Evolutionary conservation across 2,113 vertebrate species (phyloP).

Genomic region (Sinocyclocheilus maitianheensis): DNA sequence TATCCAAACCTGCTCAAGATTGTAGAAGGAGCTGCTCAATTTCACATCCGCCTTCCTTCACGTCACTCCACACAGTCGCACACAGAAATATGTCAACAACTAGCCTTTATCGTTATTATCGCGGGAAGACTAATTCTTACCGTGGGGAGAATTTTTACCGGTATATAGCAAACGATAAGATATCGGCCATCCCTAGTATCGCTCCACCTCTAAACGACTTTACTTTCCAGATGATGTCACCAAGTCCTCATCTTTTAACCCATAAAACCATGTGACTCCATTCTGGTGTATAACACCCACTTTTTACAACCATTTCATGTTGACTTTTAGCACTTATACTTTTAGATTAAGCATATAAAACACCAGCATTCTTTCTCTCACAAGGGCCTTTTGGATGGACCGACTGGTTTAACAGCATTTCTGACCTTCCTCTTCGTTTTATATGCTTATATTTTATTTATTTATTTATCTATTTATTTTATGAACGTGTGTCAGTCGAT

Average conservation of each 20-base stretch:
- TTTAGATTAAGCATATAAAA: slow-evolving; percentile 12
- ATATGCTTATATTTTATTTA: slow-evolving; percentile 11
- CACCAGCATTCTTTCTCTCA: not conserved
- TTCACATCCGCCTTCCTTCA: no score
- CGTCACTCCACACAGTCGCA: no score
- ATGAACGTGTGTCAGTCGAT: not conserved
- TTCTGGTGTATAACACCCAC: not conserved
- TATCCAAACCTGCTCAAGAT: no score
- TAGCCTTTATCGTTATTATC: no score
- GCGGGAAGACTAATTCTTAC: no score
- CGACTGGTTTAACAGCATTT: not conserved
- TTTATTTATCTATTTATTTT: not conserved
- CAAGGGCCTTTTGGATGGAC: not conserved
- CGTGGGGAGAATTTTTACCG: no score
- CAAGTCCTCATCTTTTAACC: not conserved
- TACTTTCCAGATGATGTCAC: not conserved
- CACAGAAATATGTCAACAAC: no score
- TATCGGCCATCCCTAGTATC: not conserved
- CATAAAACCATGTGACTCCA: not conserved
- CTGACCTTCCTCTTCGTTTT: not conserved
- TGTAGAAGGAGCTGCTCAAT: no score
- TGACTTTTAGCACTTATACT: not conserved
- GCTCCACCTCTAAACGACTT: not conserved
- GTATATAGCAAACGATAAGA: no score
- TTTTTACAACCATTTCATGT: not conserved